Conservation (phyloP, 2,113 vertebrate genomes). For the Epinephelus cyanopodus region DNA sequence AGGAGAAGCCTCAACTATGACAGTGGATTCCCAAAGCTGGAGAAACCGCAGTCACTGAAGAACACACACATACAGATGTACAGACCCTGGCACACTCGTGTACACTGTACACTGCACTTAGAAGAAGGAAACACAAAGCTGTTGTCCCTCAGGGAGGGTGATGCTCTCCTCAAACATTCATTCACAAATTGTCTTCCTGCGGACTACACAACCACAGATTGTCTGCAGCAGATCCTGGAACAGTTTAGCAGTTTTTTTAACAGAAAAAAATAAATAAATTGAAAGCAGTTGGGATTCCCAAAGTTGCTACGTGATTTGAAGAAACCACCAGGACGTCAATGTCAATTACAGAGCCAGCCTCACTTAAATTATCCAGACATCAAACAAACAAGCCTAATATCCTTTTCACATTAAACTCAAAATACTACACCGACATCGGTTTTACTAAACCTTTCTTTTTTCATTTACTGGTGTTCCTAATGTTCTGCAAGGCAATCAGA, state of each 20-base stretch:
- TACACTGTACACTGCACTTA: constrained; percentile 2
- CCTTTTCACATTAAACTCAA: constrained; percentile 22
- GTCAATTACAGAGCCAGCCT: constrained; percentile 44
- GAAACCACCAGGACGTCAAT: constrained; percentile 57
- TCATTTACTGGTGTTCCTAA: not conserved
- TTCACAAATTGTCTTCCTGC: constrained; percentile 68
- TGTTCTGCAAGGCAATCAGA: constrained; percentile 3
- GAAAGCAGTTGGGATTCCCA: constrained; percentile 57
- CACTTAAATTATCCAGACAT: constrained; percentile 47
- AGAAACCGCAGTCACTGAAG: constrained; percentile 44
- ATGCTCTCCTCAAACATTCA: constrained; percentile 60
- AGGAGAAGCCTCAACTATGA: constrained; percentile 60
- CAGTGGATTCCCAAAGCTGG: constrained; percentile 43
- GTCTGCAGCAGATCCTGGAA: constrained; percentile 56
- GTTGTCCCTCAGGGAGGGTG: constrained; percentile 37
- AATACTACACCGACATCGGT: not conserved
- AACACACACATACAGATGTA: constrained; percentile 49
- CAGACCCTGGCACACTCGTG: constrained; percentile 35
- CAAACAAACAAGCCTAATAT: constrained; percentile 20
- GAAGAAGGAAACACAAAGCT: constrained; percentile 23
- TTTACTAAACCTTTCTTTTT: not conserved
- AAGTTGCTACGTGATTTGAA: constrained; percentile 29
- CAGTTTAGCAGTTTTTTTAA: constrained; percentile 30
- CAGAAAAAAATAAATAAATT: constrained; percentile 51
- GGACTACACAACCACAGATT: constrained; percentile 61